Evolutionary conservation across 1,140 invertebrate genomes (phyloP), one percentile per base, ranked within the genome.

Genomic region (Drosophila obscura): DNA sequence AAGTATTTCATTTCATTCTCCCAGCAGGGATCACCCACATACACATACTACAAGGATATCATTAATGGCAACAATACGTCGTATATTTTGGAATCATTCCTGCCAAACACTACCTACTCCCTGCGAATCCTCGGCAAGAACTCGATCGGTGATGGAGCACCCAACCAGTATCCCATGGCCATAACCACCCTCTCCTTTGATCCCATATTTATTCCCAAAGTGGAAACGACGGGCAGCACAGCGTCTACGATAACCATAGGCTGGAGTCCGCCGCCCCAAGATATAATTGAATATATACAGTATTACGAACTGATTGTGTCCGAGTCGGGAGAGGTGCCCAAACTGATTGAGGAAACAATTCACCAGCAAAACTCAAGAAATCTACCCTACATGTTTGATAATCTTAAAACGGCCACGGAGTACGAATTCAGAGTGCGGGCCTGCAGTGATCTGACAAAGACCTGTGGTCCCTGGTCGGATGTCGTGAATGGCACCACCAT

Each of bases 221-320:
- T 96, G 26, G 94, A 94, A 28, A 94, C 96, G 0, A 96, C 96
- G 65, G 96, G 96, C 0, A 95, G 95, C 61, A 96, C 96, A 0
- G 93, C 94, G 1, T 94, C 94, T 22, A 96, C 96, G 0, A 95
- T 97, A 31, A 96, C 96, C 1, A 95, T 97, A 59, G 94, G 95
- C 0, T 97, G 96, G 96, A 93, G 93, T 48, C 92, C 93, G 1
- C 96, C 96, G 2, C 94, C 95, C 0, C 84, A 93, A 5, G 92
- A 95, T 72, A 92, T 96, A 26, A 92, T 93, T 24, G 94, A 96
- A 66, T 94, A 95, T 82, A 94, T 97, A 58, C 95, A 96, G 80
- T 96, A 95, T 92, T 96, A 96, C 79, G 93, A 95, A 63, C 87
- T 96, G n/a, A 94, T 95, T 73, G 94, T 95, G 2, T 92, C 91